These are phyloP conservation scores for Saccostrea glomerata DNA, from an alignment of 1,140 invertebrate genomes.

Conservation along the genomic window DNA sequence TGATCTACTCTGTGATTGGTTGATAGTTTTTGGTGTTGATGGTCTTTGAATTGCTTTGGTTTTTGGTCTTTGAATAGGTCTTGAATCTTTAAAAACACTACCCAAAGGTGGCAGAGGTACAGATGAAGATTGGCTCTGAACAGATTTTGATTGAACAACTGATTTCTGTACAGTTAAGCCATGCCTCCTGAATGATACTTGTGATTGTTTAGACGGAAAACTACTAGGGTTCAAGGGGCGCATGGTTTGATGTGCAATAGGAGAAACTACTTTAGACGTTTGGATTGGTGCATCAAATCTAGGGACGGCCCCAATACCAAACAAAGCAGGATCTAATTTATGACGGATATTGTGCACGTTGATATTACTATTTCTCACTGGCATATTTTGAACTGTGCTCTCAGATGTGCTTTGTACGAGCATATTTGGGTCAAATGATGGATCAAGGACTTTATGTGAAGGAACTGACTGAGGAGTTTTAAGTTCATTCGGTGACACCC, in stretches of 20 bases:
- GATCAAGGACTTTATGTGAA: not conserved
- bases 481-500: constrained; percentile 5
- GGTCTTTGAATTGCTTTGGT: not conserved
- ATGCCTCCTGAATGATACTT: constrained; percentile 1
- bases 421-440: not conserved
- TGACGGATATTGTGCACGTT: not conserved
- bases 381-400: not conserved
- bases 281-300: not conserved
- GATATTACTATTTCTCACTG: not conserved
- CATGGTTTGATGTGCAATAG: not conserved
- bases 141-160: not conserved
- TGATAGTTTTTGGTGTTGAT: not conserved
- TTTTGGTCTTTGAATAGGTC: not conserved
- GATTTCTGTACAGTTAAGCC: not conserved
- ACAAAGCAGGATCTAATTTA: not conserved
- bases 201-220: not conserved
- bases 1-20: not conserved
- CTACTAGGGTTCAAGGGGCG: not conserved
- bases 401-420: not conserved
- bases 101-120: not conserved
- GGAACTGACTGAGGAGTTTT: too few relatives aligned
- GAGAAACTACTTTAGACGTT: not conserved
- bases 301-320: not conserved
- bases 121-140: not conserved
- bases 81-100: not conserved